Base-by-base conservation (phyloP, 2,113 vertebrate species). In the Xenopus borealis region DNA sequence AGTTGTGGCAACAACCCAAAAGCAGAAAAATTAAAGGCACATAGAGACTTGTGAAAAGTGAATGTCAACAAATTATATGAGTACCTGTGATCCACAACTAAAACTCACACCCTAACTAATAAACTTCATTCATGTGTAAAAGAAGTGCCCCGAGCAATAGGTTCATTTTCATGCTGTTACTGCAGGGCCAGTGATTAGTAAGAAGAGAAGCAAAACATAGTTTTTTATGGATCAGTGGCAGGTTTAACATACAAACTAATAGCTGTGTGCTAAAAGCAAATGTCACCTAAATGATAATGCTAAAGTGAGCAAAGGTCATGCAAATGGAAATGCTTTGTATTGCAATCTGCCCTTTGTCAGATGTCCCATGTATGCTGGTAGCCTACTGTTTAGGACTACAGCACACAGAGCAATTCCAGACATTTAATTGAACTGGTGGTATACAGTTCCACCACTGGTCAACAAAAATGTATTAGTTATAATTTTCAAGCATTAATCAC, bases 31-130 rank as follows among this genome's bases (percentile, higher is more conserved):
- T 23, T 61, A 61, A 20, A 61, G 10, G 58, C 58, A 61, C 58
- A 61, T 10, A 23, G 58, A 61, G 58, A 61, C 58, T 61, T 61
- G 58, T 20, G 58, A 61, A 12, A 23, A 23, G 55, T 58, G 55
- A 58, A 19, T 58, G 20, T 61, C 58, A 61, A 61, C 58, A 61
- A 20, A 23, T 61, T 61, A 61, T 18, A 23, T n/a, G 17, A 16
- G 53, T n/a, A n/a, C 58, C 20, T 23, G 10, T 61, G 58, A 27
- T 61, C 20, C 20, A 61, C 18, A 61, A 20, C 20, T 20, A 27
- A 27, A 23, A 23, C 20, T 61, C 58, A 20, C 16, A 19, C 55
- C 55, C 55, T 19, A 18, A 58, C 18, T 61, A 61, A 61, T 61
- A 61, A 61, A 61, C 13, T 3, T 61, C 18, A 61, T 61, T 61